Conservation (phyloP, 2,113 vertebrate genomes). For the Lontra canadensis region DNA sequence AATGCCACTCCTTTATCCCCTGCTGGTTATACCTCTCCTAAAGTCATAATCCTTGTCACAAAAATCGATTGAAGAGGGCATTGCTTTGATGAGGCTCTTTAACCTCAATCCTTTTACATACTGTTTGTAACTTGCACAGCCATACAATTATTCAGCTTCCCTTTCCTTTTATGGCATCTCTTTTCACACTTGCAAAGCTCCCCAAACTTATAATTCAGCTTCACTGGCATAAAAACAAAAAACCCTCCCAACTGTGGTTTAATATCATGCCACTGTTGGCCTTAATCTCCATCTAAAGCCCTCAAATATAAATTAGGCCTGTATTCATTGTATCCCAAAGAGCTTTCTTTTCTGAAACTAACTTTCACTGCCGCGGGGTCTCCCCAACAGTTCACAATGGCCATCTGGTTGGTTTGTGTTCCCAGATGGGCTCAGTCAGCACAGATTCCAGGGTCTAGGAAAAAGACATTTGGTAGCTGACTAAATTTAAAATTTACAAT, state of each 20-base stretch:
- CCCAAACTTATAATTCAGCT: constrained; percentile 80
- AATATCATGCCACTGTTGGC: constrained; percentile 78
- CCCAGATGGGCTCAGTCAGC: constrained; percentile 68
- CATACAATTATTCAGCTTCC: constrained; percentile 74
- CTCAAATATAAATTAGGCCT: constrained; percentile 84
- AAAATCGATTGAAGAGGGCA: constrained; percentile 64
- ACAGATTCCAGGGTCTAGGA: neutral
- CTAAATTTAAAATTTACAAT: constrained; percentile 54
- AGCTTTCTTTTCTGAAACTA: constrained; percentile 76
- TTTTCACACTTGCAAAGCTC: constrained; percentile 82
- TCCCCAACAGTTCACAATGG: constrained; percentile 65
- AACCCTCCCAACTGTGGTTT: constrained; percentile 75
- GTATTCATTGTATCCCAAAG: constrained; percentile 73
- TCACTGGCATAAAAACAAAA: constrained; percentile 82
- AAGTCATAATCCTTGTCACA: constrained; percentile 82
- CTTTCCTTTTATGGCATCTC: constrained; percentile 77
- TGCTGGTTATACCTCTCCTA: constrained; percentile 75
- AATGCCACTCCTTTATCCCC: constrained; percentile 78
- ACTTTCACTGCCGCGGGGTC: constrained; percentile 49
- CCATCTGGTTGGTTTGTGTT: constrained; percentile 80
- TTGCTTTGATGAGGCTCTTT: constrained; percentile 82
- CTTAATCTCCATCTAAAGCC: constrained; percentile 82
- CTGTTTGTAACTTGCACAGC: constrained; percentile 76
- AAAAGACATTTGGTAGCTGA: constrained; percentile 34
- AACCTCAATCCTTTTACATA: constrained; percentile 79